Percentiles rank a stretch among this genome's conserved stretches.
These are phyloP conservation scores for Rhopalosiphum maidis DNA, from an alignment of 1,140 invertebrate species.

Conservation along the genomic window DNA sequence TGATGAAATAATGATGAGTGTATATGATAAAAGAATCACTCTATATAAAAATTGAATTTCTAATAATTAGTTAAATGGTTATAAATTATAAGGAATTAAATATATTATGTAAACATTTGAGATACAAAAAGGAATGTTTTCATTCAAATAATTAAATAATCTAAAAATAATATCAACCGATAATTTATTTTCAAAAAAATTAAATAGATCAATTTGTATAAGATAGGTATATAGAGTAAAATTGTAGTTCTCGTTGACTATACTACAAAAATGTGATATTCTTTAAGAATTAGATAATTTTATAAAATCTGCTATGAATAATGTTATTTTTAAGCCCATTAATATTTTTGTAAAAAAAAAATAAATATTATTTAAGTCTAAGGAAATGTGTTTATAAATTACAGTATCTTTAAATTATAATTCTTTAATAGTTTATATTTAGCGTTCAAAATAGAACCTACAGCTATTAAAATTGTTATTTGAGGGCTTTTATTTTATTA, in stretches of 20 bases:
- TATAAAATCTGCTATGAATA: background rate
- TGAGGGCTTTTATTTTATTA: slow-evolving; percentile 47
- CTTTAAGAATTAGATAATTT: slow-evolving; percentile 1
- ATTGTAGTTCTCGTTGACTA: background rate
- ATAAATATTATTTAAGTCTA: slow-evolving; percentile 26
- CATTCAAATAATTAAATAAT: background rate
- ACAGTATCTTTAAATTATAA: slow-evolving; percentile 45
- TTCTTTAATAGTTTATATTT: slow-evolving; percentile 51
- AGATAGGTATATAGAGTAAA: background rate
- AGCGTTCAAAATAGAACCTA: slow-evolving; percentile 48
- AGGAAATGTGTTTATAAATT: slow-evolving; percentile 42
- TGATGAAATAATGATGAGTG: too few relatives aligned
- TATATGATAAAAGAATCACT: too few relatives aligned
- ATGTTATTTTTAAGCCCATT: slow-evolving; percentile 35
- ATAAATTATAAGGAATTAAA: background rate
- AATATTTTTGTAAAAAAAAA: background rate
- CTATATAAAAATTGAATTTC: too few relatives aligned
- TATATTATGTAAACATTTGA: background rate
- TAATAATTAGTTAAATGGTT: background rate
- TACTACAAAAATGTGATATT: background rate
- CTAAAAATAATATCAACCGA: background rate
- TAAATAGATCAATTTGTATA: background rate
- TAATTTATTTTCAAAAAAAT: background rate
- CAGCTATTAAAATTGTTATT: slow-evolving; percentile 45
- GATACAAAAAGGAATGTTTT: background rate